A percentile compares a stretch with the other conserved stretches of the same genome.
phyloP scores from a whole-genome alignment of 2,888 invertebrate species.

The Cartodere bifasciata region DNA sequence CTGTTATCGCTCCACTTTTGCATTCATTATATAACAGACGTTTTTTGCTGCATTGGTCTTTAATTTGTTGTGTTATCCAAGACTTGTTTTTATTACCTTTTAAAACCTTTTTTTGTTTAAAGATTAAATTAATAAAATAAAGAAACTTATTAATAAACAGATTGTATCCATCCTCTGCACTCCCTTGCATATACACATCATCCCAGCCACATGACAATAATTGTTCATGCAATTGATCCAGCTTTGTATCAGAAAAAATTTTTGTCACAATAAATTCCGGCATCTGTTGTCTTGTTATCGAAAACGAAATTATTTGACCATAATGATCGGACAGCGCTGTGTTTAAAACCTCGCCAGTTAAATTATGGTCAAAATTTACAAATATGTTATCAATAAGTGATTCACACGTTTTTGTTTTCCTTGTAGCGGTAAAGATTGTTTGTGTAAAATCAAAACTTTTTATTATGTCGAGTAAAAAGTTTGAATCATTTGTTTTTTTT shows the following conservation, averaged over 20 bases:
- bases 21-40: neutral
- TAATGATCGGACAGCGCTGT: neutral
- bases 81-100: too few species aligned
- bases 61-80: constrained; percentile 1
- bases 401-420: neutral
- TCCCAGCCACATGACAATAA: neutral
- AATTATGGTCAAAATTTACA: neutral
- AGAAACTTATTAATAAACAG: neutral
- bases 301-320: neutral
- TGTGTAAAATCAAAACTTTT: neutral
- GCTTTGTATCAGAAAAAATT: neutral
- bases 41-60: neutral
- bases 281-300: too few species aligned
- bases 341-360: neutral
- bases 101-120: too few species aligned
- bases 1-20: neutral
- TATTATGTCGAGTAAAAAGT: neutral
- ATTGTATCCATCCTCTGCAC: neutral
- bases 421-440: neutral
- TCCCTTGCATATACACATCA: neutral
- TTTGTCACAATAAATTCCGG: neutral
- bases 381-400: constrained; percentile 1
- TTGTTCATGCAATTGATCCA: neutral
- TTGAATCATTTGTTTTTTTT: neutral
- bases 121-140: neutral